Evolutionary conservation across 2,888 invertebrate species (phyloP).

Genomic region (Amitus sp.): DNA sequence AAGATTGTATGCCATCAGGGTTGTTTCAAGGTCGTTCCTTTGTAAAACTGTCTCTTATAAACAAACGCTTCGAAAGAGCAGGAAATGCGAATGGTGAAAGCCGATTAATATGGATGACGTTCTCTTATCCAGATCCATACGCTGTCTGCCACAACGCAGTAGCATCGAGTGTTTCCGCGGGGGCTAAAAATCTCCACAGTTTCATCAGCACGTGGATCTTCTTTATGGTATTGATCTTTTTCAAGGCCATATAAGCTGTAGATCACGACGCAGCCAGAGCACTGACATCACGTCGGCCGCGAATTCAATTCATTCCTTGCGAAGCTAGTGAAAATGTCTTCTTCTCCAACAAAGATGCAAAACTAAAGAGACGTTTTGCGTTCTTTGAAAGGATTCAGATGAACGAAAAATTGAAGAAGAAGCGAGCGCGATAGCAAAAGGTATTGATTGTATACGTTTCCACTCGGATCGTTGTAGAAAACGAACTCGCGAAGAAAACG

Average conservation of each 20-base stretch:
- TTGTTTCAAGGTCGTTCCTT: too few species aligned
- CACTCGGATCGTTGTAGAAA: constrained; percentile 17
- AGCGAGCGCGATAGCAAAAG: constrained; percentile 11
- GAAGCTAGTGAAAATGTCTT: constrained; percentile 16
- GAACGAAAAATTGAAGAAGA: constrained; percentile 4
- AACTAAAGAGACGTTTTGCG: constrained; percentile 7
- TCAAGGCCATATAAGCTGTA: constrained; percentile 45
- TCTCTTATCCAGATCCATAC: constrained; percentile 52
- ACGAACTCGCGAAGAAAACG: constrained; percentile 10
- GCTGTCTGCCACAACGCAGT: constrained; percentile 57
- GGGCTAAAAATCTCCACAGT: constrained; percentile 40
- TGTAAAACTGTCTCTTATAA: too few species aligned
- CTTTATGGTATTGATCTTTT: constrained; percentile 43
- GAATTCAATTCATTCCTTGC: constrained; percentile 13
- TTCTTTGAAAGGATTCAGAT: constrained; percentile 6
- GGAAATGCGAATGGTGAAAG: background rate
- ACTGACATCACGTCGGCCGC: constrained; percentile 19
- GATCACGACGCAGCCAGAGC: background rate
- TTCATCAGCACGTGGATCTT: constrained; percentile 39
- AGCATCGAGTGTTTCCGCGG: constrained; percentile 59
- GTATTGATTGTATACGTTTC: constrained; percentile 23
- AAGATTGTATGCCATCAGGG: too few species aligned
- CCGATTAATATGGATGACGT: background rate
- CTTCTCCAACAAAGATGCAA: constrained; percentile 17
- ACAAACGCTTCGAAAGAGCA: background rate